phyloP scores from a whole-genome alignment of 1,140 invertebrate genomes.

The Trichonephila clavata region DNA sequence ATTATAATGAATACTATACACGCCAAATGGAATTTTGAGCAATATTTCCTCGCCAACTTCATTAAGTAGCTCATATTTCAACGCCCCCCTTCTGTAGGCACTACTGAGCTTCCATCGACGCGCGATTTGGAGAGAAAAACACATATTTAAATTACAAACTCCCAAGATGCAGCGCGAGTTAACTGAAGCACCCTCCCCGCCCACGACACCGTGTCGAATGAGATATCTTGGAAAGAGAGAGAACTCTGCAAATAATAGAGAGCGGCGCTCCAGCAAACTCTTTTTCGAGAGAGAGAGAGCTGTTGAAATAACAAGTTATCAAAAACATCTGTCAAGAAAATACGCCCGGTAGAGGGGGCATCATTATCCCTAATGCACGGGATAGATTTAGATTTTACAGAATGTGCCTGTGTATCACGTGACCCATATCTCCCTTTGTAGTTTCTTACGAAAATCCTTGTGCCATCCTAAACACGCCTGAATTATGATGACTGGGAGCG shows the following conservation, averaged over 20 bases:
- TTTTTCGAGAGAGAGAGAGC: constrained; percentile 17
- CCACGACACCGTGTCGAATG: constrained; percentile 15
- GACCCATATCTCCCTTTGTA: constrained; percentile 61
- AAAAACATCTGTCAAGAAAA: constrained; percentile 74
- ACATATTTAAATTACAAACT: constrained; percentile 17
- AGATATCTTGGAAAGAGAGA: constrained; percentile 38
- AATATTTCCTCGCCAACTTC: too few species aligned
- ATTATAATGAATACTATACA: too few species aligned
- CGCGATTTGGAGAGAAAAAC: too few species aligned
- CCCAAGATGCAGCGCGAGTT: not conserved
- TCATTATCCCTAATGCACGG: constrained; percentile 74
- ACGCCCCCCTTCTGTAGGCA: too few species aligned
- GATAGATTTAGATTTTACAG: constrained; percentile 76
- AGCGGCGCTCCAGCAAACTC: not conserved
- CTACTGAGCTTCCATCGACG: too few species aligned
- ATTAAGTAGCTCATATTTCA: too few species aligned
- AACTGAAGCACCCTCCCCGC: constrained; percentile 30
- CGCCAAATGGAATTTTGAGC: too few species aligned
- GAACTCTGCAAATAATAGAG: constrained; percentile 63
- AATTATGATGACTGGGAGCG: constrained; percentile 74
- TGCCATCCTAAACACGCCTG: constrained; percentile 71
- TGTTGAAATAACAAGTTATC: constrained; percentile 76
- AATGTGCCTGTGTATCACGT: constrained; percentile 65
- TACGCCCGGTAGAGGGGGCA: constrained; percentile 65
- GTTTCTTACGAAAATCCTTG: constrained; percentile 54